A percentile compares a stretch with the other conserved stretches of the same genome.
Evolutionary conservation across 2,888 invertebrate genomes (phyloP).

Genomic region (Drosophila robusta): DNA sequence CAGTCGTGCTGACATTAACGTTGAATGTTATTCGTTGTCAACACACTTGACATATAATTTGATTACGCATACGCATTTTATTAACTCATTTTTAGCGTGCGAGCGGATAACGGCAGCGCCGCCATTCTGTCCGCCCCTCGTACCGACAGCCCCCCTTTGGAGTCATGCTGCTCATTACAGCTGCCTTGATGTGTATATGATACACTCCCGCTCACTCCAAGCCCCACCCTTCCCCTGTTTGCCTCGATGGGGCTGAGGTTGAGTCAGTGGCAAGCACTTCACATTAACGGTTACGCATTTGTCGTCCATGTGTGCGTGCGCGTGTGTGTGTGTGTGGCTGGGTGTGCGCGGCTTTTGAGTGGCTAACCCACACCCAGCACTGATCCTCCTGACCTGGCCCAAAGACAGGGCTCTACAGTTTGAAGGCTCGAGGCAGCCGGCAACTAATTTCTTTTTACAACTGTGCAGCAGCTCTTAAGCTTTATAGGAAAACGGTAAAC

Average conservation of each 20-base stretch:
- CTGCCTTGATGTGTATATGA: conserved; percentile 72
- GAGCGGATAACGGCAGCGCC: conserved; percentile 45
- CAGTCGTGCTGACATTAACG: conserved; percentile 69
- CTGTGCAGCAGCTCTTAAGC: conserved; percentile 75
- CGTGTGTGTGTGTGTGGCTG: conserved; percentile 2
- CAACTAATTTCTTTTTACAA: conserved; percentile 80
- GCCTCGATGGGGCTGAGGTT: conserved; percentile 12
- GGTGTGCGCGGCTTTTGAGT: conserved; percentile 49
- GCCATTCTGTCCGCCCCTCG: neutral
- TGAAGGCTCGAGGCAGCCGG: conserved; percentile 23
- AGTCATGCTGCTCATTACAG: conserved; percentile 42
- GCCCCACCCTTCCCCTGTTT: neutral
- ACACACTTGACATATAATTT: conserved; percentile 82
- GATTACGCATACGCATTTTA: conserved; percentile 80
- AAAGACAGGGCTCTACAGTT: conserved; percentile 14
- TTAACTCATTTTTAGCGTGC: conserved; percentile 76
- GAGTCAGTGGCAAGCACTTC: conserved; percentile 46
- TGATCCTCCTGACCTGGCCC: conserved; percentile 26
- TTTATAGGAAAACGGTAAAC: conserved; percentile 51
- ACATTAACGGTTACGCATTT: conserved; percentile 70
- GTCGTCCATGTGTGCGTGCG: neutral
- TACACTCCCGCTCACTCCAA: conserved; percentile 53
- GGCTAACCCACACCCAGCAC: conserved; percentile 1
- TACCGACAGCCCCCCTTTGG: neutral
- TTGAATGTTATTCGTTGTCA: conserved; percentile 78